Base-by-base conservation (phyloP, 2,797 vertebrate species). In the Pelobates cultripes region DNA sequence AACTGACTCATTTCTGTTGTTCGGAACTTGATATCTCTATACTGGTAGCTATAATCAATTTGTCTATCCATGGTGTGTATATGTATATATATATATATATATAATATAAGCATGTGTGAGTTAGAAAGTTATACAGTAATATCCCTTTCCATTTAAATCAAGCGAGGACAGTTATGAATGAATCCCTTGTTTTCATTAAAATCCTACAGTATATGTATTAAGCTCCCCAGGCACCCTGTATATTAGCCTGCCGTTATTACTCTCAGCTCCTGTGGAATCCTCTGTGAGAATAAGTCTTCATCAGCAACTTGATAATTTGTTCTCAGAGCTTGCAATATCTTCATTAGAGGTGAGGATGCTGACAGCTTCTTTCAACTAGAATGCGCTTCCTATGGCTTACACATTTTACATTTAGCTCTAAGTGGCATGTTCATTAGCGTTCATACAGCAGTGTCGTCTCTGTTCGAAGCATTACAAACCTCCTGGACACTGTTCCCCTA, bases 371-470 rank as follows among this genome's bases (percentile, higher is more conserved):
- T 51, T 60, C 53, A 60, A 41, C 61, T 61, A 83, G 71, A 75
- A 79, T 79, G 81, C 14, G 63, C 77, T 75, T 84, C 76, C 81
- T 70, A 64, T 53, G 76, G 76, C 74, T 83, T 60, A 75, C 72
- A 71, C 77, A 71, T 79, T 75, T 74, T 67, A 79, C 67, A 75
- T 71, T 63, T 53, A 15, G 53, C 28, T 61, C 7, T 75, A 73
- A 69, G 81, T 74, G 76, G 71, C 77, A 70, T 66, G 67, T 70
- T 66, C 76, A 75, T 79, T 79, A 75, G 77, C 17, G 28, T 28
- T 44, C 68, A 9, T 43, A 43, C 12, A 14, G 28, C 53, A 28
- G 28, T n/a, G 47, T 2, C 47, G 13, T 41, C 75, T 68, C 70
- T 51, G 70, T 5, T 3, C 3, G 77, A 67, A 47, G 75, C 55